Base-by-base conservation (phyloP, 2,888 invertebrate species). In the Pristionchus arcanus region DNA sequence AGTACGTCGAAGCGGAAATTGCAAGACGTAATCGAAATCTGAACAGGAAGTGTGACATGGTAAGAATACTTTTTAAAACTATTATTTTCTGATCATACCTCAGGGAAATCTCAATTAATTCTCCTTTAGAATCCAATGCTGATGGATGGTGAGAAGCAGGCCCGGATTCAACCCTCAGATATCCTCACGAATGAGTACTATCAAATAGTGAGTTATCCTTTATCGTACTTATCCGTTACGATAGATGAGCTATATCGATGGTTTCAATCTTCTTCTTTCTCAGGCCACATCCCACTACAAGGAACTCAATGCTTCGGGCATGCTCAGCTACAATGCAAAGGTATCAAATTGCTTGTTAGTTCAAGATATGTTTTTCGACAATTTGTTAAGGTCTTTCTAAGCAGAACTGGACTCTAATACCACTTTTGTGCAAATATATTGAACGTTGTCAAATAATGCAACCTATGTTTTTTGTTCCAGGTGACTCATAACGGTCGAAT, bases 211-310 rank as follows among this genome's bases (percentile, higher is more conserved):
- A 89, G 89, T 59, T 81, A 49, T 31, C 31, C 25, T 37, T 28
- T 55, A 21, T 25, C 25, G n/a, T n/a, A 59, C 3, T 59, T 11
- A 25, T 9, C 11, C 42, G n/a, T 21, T 77, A 77, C 77, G 77
- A 42, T 49, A 77, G n/a, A 15, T 19, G 0, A 1, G 42, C n/a
- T 19, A 19, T 34, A 34, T 71, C 34, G 34, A 71, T 71, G 13
- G 21, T n/a, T 66, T 1, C 13, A 63, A 34, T 37, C n/a, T 88
- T 66, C 11, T 9, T 37, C n/a, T 74, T 16, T 7, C 53, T 19
- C 59, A 89, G 89, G 89, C 89, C 31, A 89, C 89, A 34, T 28
- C 89, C 31, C 77, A 77, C 34, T 89, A 81, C 89, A 89, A 89
- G 81, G 89, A 89, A 13, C 59, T 66, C 89, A 89, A 89, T 34